Percentiles rank a stretch among this genome's conserved stretches.
phyloP scores from a whole-genome alignment of 2,113 vertebrate species.

The Ardeotis arabs region DNA sequence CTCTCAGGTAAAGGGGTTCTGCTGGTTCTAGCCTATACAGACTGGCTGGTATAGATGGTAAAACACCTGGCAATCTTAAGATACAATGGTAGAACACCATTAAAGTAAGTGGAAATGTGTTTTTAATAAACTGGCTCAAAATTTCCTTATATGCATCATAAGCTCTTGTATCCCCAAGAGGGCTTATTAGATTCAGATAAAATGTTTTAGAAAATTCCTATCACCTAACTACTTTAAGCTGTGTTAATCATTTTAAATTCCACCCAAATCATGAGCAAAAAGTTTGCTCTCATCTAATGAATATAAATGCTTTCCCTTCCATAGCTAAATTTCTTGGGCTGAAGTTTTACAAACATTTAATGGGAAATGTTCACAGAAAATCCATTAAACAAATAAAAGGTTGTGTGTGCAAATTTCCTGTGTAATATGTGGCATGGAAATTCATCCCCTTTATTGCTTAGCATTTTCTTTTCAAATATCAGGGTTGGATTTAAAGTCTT shows the following conservation, averaged over 20 bases:
- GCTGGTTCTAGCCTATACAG: neutral
- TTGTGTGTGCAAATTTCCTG: slow-evolving; percentile 39
- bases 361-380: slow-evolving; percentile 36
- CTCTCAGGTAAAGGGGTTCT: neutral
- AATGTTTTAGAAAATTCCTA: slow-evolving; percentile 62
- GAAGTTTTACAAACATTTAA: slow-evolving; percentile 62
- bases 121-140: slow-evolving; percentile 68
- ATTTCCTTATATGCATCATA: slow-evolving; percentile 50
- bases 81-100: slow-evolving; percentile 24
- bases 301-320: slow-evolving; percentile 60
- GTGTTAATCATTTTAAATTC: slow-evolving; percentile 71
- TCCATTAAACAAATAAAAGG: slow-evolving; percentile 63
- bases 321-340: slow-evolving; percentile 52
- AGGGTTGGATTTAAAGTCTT: slow-evolving; percentile 32
- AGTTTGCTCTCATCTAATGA: slow-evolving; percentile 55
- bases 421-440: slow-evolving; percentile 23
- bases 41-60: neutral
- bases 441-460: slow-evolving; percentile 48
- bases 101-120: slow-evolving; percentile 45
- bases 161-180: slow-evolving; percentile 58
- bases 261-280: slow-evolving; percentile 61
- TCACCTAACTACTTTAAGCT: slow-evolving; percentile 62
- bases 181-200: slow-evolving; percentile 66
- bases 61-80: slow-evolving; percentile 19
- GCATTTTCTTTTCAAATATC: slow-evolving; percentile 66